A percentile compares a stretch with the other conserved stretches of the same genome.
These are phyloP conservation scores for Hirtodrosophila confusa DNA, from an alignment of 2,888 invertebrate species.

Conservation along the genomic window DNA sequence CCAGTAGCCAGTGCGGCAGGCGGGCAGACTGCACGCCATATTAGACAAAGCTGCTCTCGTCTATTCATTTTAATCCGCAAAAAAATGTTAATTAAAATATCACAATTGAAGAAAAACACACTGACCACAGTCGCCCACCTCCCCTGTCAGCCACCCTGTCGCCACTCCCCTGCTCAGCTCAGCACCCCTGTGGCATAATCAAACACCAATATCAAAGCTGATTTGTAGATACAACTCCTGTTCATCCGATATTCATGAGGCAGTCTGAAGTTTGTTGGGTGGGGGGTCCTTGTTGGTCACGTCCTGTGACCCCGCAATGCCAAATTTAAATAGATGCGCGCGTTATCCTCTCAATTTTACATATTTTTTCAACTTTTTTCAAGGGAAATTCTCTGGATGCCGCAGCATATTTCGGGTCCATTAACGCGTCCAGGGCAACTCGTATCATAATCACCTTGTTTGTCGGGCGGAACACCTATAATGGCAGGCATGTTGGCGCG, in stretches of 20 bases:
- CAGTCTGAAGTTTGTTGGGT: conserved; percentile 23
- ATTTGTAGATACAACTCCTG: conserved; percentile 45
- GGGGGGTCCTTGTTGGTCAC: conserved; percentile 48
- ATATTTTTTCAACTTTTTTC: conserved; percentile 22
- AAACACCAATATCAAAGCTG: conserved; percentile 68
- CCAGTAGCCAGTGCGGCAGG: conserved; percentile 33
- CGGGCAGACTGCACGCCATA: conserved; percentile 30
- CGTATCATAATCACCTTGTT: conserved; percentile 76
- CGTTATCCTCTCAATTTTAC: conserved; percentile 40
- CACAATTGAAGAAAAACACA: conserved; percentile 30
- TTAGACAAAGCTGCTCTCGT: conserved; percentile 19
- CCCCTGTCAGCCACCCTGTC: no score
- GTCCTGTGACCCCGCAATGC: conserved; percentile 56
- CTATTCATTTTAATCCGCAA: conserved; percentile 36
- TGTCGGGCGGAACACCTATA: conserved; percentile 71
- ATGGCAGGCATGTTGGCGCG: conserved; percentile 19
- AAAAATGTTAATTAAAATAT: conserved; percentile 71
- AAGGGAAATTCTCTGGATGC: conserved; percentile 13
- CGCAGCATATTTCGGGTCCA: conserved; percentile 62
- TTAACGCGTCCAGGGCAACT: conserved; percentile 65
- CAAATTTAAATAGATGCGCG: conserved; percentile 69
- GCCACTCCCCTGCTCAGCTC: not conserved
- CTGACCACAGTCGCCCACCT: not conserved
- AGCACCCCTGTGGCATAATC: conserved; percentile 51
- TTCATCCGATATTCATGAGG: conserved; percentile 72